Base-by-base conservation (phyloP, 2,797 vertebrate genomes). In the Hemitrygon akajei region DNA sequence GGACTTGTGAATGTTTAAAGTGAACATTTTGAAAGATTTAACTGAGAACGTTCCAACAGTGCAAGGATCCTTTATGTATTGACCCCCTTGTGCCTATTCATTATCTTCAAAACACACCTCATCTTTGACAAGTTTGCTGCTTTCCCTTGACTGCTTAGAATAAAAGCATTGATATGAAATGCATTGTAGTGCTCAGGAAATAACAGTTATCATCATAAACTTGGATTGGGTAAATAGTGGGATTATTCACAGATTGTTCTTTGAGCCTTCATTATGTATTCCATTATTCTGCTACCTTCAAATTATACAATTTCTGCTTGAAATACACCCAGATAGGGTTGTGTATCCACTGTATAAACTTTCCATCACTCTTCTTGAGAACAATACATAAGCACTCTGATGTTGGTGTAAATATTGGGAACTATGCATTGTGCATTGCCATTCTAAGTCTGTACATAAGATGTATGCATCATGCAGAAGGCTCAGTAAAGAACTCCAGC, bases 191-290 rank as follows among this genome's bases (percentile, higher is more conserved):
- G 34, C n/a, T 37, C n/a, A 37, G 87, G 30, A 91, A 71, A 37
- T 91, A 40, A 37, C 37, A 91, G n/a, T 69, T 69, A 69, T 69
- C 63, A 91, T 91, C 87, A 91, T 60, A 91, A 91, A 69, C 5
- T 34, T 91, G 87, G 87, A 7, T 37, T 34, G 34, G 34, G 87
- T 91, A n/a, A 91, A 1, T 10, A 91, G 87, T 27, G 11, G n/a
- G 63, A 91, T 91, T 1, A 66, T 60, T 91, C 66, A 91, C 7
- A 25, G 63, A 91, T 37, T 20, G 30, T 37, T 37, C 87, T 69
- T 69, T 91, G 30, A 34, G 9, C 34, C 69, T 22, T 6, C 69
- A 37, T 69, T 91, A 22, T 69, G 66, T 16, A 25, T 37, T 27
- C 25, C 14, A 58, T 84, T 84, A 84, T 58, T 84, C 47, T 2